A percentile compares a stretch with the other conserved stretches of the same genome.
Conservation (phyloP, 2,113 vertebrate genomes). For the Sclerurus mexicanus region DNA sequence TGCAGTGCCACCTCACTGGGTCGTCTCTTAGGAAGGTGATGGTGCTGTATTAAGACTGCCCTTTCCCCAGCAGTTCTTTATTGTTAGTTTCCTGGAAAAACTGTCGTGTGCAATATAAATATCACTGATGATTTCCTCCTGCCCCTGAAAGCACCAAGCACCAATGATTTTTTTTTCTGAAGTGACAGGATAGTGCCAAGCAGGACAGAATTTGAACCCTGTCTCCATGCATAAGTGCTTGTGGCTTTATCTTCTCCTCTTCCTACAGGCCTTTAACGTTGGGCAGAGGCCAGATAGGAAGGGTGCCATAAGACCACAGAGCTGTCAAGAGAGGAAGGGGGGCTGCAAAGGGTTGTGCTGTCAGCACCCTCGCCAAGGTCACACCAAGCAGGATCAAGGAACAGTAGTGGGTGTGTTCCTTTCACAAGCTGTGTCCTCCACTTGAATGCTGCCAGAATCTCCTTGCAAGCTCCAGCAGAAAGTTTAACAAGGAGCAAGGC, state of each 20-base stretch:
- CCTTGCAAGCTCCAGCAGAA: background rate
- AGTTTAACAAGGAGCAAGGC: background rate
- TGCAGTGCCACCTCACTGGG: background rate
- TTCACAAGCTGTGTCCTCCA: background rate
- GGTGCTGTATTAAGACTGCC: background rate
- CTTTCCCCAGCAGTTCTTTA: background rate
- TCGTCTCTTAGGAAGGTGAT: background rate
- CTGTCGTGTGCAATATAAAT: background rate
- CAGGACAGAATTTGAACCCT: background rate
- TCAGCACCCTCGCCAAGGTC: background rate
- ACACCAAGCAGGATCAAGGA: background rate
- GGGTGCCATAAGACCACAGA: accelerated
- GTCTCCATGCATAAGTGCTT: background rate
- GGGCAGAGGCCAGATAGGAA: background rate
- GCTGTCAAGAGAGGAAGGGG: background rate
- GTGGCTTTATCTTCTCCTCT: background rate
- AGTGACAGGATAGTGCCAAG: background rate
- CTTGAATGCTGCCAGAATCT: accelerated
- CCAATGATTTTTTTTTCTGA: background rate
- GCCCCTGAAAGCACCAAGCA: background rate
- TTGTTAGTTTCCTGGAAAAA: background rate
- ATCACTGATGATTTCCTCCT: background rate
- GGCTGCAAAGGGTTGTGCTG: background rate
- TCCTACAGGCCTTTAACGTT: background rate
- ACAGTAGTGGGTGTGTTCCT: background rate